Evolutionary conservation across 1,140 invertebrate genomes (phyloP).

Genomic region (Ruditapes philippinarum): DNA sequence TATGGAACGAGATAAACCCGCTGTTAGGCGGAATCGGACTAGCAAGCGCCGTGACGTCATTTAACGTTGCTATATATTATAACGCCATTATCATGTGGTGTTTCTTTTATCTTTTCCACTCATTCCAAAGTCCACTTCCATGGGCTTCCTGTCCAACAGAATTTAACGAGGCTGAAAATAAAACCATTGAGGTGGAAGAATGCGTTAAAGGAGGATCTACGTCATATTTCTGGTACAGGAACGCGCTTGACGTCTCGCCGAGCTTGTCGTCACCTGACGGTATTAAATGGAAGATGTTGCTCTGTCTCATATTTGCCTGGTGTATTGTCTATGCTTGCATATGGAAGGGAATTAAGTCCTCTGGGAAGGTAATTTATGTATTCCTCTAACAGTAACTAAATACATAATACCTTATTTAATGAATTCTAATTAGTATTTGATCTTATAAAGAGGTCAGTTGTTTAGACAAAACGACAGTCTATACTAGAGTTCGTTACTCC

Average conservation of each 20-base stretch:
- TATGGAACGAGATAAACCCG: conserved; percentile 81
- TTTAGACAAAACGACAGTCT: too few species aligned
- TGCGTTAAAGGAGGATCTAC: conserved; percentile 80
- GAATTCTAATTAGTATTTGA: too few species aligned
- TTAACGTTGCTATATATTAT: conserved; percentile 99
- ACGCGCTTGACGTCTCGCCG: conserved; percentile 80
- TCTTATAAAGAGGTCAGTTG: too few species aligned
- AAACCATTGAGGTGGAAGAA: conserved; percentile 73
- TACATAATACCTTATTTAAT: too few species aligned
- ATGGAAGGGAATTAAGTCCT: conserved; percentile 98
- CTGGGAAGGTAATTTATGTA: conserved; percentile 95
- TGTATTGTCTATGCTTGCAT: conserved; percentile 98
- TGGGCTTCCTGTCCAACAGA: conserved; percentile 94
- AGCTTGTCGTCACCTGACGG: conserved; percentile 88
- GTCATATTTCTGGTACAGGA: conserved; percentile 83
- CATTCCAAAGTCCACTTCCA: conserved; percentile 90
- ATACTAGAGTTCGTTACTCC: too few species aligned
- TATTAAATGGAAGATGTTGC: conserved; percentile 96
- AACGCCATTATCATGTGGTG: conserved; percentile 99
- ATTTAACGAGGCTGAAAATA: conserved; percentile 62
- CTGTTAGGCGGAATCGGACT: conserved; percentile 93
- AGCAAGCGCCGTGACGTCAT: conserved; percentile 97
- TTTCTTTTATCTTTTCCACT: conserved; percentile 94
- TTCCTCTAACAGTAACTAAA: too few species aligned
- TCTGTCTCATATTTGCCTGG: conserved; percentile 97